A percentile compares a stretch with the other conserved stretches of the same genome.
Conservation (phyloP, 2,888 invertebrate genomes). For the Eupithecia exiguata region DNA sequence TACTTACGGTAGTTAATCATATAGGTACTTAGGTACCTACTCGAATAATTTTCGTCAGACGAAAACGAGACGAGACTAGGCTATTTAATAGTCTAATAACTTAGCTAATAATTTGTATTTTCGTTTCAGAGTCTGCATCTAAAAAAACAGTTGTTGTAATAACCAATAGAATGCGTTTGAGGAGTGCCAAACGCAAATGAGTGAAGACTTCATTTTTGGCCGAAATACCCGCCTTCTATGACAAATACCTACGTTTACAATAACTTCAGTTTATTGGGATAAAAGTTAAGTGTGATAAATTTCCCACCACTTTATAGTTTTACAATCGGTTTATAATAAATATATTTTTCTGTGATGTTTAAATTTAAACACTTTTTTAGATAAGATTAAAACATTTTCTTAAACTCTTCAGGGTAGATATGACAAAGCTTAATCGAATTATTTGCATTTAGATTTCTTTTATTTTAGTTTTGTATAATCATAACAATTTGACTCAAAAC, state of each 20-base stretch:
- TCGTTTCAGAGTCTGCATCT: constrained; percentile 59
- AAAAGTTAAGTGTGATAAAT: constrained; percentile 29
- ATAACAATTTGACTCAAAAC: constrained; percentile 10
- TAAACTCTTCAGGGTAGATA: neutral
- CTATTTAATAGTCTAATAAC: neutral
- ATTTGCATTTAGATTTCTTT: constrained; percentile 27
- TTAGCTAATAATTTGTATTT: constrained; percentile 23
- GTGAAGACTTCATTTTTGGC: constrained; percentile 30
- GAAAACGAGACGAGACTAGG: too few species aligned
- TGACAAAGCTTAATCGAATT: neutral
- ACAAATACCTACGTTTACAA: constrained; percentile 20
- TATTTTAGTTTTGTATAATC: constrained; percentile 21
- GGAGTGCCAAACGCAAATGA: constrained; percentile 69
- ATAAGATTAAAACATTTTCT: neutral
- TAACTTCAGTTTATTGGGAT: constrained; percentile 12
- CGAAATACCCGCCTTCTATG: constrained; percentile 23
- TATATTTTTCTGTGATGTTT: constrained; percentile 7
- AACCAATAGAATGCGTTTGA: constrained; percentile 62
- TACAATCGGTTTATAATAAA: constrained; percentile 1
- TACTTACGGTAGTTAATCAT: too few species aligned
- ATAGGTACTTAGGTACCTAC: too few species aligned
- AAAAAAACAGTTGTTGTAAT: constrained; percentile 48
- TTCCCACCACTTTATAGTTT: constrained; percentile 45
- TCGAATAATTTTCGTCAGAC: too few species aligned
- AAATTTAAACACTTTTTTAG: neutral